Conservation (phyloP, 2,797 vertebrate species). For the Gadopsis bispinosus region DNA sequence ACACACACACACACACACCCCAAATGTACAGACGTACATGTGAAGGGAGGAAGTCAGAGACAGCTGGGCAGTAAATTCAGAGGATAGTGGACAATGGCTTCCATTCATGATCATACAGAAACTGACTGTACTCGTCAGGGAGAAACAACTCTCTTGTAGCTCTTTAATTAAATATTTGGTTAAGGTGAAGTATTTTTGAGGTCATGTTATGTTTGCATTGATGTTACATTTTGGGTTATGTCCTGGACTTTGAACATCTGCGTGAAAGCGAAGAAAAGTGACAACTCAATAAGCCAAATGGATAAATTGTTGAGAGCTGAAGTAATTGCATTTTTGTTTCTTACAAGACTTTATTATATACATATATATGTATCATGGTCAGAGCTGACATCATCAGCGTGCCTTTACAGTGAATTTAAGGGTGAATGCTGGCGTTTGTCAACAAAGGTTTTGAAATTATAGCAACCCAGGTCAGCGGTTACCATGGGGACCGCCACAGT, state of each 20-base stretch:
- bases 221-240: neutral
- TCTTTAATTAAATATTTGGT: conserved; percentile 35
- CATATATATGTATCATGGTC: neutral
- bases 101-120: conserved; percentile 64
- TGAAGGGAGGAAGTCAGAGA: conserved; percentile 29
- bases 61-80: conserved; percentile 42
- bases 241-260: neutral
- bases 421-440: conserved; percentile 31
- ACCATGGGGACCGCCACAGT: conserved; percentile 55
- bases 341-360: neutral
- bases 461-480: conserved; percentile 56
- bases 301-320: neutral
- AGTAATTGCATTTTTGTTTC: neutral
- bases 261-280: neutral
- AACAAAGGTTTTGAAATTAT: conserved; percentile 59
- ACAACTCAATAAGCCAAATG: neutral
- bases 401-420: conserved; percentile 9
- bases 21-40: conserved; percentile 9
- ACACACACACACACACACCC: conserved; percentile 7
- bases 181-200: conserved; percentile 40
- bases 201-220: neutral
- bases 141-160: conserved; percentile 12
- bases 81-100: conserved; percentile 64
- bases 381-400: conserved; percentile 14
- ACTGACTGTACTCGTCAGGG: conserved; percentile 45